Conservation (phyloP, 2,888 invertebrate genomes). For the Macropis europaea region DNA sequence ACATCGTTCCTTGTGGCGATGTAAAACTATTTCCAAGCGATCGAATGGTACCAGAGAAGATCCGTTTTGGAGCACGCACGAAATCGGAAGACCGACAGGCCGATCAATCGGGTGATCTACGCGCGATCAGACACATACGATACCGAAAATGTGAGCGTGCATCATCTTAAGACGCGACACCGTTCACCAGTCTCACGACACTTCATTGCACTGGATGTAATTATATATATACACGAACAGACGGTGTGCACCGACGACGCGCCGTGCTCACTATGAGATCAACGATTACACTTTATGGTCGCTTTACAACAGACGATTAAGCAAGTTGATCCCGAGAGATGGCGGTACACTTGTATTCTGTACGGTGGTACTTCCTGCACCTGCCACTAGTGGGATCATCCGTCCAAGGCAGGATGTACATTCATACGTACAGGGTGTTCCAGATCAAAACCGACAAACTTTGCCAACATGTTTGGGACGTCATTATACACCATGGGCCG, state of each 20-base stretch:
- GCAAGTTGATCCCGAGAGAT: neutral
- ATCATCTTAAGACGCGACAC: constrained; percentile 8
- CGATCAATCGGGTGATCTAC: neutral
- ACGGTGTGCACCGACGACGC: neutral
- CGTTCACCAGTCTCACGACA: constrained; percentile 1
- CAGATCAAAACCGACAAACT: too few species aligned
- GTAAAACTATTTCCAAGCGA: neutral
- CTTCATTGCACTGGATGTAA: neutral
- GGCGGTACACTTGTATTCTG: neutral
- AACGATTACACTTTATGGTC: neutral
- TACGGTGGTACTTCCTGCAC: too few species aligned
- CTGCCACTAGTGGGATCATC: too few species aligned
- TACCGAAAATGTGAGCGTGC: neutral
- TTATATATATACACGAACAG: neutral
- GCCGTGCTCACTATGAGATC: neutral
- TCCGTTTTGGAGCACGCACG: too few species aligned
- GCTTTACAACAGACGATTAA: neutral
- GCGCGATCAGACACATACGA: neutral
- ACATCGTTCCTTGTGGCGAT: neutral
- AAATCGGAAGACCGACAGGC: neutral
- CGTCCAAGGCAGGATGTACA: too few species aligned
- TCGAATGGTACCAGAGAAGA: too few species aligned
- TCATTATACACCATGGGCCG: too few species aligned
- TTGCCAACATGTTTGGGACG: too few species aligned
- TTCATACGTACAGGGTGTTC: too few species aligned